Conservation (phyloP, 2,113 vertebrate genomes). For the Nerophis lumbriciformis region DNA sequence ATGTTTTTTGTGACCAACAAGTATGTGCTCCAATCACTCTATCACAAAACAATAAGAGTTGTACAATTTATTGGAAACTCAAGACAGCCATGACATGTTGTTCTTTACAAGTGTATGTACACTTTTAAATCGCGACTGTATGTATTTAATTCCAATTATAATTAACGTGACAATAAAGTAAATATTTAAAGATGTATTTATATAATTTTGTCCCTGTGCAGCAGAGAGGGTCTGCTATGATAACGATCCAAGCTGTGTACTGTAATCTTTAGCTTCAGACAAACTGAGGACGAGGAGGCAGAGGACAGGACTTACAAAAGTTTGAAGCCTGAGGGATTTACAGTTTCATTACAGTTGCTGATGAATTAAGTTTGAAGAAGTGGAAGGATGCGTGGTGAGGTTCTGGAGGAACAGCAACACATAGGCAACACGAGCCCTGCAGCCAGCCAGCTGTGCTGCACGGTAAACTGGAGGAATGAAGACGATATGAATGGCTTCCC, state of each 20-base stretch:
- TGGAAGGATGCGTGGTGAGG: conserved; percentile 11
- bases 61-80: too few relatives aligned
- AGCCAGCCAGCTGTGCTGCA: conserved; percentile 49
- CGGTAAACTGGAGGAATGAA: conserved; percentile 61
- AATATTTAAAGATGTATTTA: too few relatives aligned
- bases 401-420: conserved; percentile 43
- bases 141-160: too few relatives aligned
- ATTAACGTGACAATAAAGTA: too few relatives aligned
- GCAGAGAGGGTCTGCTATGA: conserved; percentile 75
- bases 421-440: conserved; percentile 42
- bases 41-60: too few relatives aligned
- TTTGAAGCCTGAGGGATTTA: conserved; percentile 10
- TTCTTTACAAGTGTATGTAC: too few relatives aligned
- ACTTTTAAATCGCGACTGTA: too few relatives aligned
- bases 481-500: conserved; percentile 65
- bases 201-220: conserved; percentile 33
- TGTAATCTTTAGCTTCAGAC: conserved; percentile 69
- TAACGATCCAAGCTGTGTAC: conserved; percentile 70
- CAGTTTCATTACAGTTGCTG: conserved; percentile 13
- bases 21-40: too few relatives aligned
- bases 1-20: too few relatives aligned
- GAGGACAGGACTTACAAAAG: conserved; percentile 10
- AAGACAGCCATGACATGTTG: too few relatives aligned
- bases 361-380: conserved; percentile 38
- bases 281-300: conserved; percentile 6